Percentiles rank a stretch among this genome's conserved stretches.
Conservation (phyloP, 2,113 vertebrate species). For the Hepsetus odoe region DNA sequence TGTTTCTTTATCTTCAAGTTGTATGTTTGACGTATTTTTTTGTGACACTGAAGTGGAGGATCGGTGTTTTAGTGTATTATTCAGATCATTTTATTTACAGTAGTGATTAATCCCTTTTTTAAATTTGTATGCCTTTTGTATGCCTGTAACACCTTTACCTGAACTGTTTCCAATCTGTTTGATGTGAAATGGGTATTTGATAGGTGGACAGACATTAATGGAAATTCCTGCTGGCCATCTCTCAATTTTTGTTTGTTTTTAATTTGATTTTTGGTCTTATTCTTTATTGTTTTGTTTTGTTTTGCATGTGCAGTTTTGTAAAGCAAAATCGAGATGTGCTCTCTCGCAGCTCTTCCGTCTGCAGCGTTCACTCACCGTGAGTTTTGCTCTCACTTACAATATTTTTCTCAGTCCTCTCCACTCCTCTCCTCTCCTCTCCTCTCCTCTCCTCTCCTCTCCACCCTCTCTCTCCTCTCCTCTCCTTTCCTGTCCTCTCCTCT, state of each 20-base stretch:
- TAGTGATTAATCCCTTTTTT: not conserved
- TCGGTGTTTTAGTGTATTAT: not conserved
- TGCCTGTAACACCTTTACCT: constrained; percentile 41
- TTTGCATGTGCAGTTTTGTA: constrained; percentile 99
- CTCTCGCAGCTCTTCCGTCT: constrained; percentile 98
- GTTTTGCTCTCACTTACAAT: constrained; percentile 75
- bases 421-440: constrained; percentile 4
- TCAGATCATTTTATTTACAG: not conserved
- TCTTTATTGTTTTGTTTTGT: constrained; percentile 72
- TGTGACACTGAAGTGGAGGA: constrained; percentile 47
- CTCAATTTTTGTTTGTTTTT: constrained; percentile 53
- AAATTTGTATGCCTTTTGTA: not conserved
- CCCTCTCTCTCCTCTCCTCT: not conserved
- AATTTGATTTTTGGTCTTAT: constrained; percentile 77
- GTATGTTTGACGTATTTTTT: constrained; percentile 39
- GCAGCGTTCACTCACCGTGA: constrained; percentile 96
- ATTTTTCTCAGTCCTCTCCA: constrained; percentile 41
- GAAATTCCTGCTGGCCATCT: constrained; percentile 48
- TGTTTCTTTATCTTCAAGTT: constrained; percentile 33
- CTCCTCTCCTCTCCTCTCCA: not conserved
- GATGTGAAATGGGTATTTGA: constrained; percentile 58
- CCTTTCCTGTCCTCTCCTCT: constrained; percentile 1
- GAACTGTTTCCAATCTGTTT: constrained; percentile 59
- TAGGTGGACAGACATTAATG: constrained; percentile 50
- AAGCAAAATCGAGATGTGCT: constrained; percentile 97